Percentiles rank a stretch among this genome's conserved stretches.
Conservation (phyloP, 2,113 vertebrate species). For the Boleophthalmus pectinirostris region DNA sequence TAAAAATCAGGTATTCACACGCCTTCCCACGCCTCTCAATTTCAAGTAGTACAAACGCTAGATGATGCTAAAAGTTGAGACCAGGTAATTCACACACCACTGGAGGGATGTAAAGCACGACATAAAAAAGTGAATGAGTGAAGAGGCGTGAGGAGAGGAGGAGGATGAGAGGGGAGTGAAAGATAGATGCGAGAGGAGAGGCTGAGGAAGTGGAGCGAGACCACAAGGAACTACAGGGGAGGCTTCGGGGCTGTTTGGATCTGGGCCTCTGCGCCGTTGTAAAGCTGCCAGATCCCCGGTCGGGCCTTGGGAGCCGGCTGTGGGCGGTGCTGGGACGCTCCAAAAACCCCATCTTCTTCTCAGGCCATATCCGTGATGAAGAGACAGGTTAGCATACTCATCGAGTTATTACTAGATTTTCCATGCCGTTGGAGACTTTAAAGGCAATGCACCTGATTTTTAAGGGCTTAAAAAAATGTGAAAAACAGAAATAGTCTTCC, state of each 20-base stretch:
- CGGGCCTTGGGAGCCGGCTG: slow-evolving; percentile 43
- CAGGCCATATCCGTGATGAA: slow-evolving; percentile 25
- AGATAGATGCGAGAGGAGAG: slow-evolving; percentile 23
- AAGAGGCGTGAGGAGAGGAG: neutral
- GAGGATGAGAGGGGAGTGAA: neutral
- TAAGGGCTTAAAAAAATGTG: too few relatives aligned
- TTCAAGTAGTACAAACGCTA: neutral
- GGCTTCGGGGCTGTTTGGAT: slow-evolving; percentile 36
- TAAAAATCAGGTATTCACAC: too few relatives aligned
- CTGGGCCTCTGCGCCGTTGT: slow-evolving; percentile 37
- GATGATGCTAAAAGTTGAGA: neutral
- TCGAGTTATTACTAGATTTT: slow-evolving; percentile 27
- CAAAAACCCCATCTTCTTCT: slow-evolving; percentile 26
- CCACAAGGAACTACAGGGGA: slow-evolving; percentile 24
- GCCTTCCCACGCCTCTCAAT: neutral
- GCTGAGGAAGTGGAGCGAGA: slow-evolving; percentile 15
- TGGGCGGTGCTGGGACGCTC: slow-evolving; percentile 46
- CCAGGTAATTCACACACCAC: neutral
- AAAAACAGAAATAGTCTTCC: too few relatives aligned
- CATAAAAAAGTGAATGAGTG: neutral
- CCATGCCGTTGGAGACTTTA: neutral
- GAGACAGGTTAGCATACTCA: slow-evolving; percentile 34
- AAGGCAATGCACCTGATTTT: neutral
- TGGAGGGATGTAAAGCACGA: neutral
- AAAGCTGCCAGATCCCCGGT: slow-evolving; percentile 48